A percentile compares a stretch with the other conserved stretches of the same genome.
Conservation (phyloP, 2,113 vertebrate genomes). For the Syrrhaptes paradoxus region DNA sequence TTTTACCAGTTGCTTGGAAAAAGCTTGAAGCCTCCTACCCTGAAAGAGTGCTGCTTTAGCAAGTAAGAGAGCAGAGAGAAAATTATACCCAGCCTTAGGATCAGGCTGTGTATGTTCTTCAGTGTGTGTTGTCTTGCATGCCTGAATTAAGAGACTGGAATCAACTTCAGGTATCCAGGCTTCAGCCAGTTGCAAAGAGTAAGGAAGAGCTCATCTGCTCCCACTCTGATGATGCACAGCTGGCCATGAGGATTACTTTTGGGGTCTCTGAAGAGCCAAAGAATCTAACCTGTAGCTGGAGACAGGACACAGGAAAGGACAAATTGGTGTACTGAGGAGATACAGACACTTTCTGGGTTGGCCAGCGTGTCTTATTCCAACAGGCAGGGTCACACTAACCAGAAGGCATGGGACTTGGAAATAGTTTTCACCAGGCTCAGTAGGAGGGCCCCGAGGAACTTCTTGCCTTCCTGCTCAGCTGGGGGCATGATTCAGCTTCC, state of each 20-base stretch:
- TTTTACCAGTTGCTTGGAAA: neutral
- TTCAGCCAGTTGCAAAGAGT: neutral
- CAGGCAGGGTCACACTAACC: conserved; percentile 4
- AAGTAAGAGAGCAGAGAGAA: neutral
- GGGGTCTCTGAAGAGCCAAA: neutral
- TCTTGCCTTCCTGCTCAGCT: conserved; percentile 10
- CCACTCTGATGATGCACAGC: conserved; percentile 18
- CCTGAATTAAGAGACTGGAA: neutral
- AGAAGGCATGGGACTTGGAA: conserved; percentile 12
- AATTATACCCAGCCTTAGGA: neutral
- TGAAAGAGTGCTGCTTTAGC: neutral
- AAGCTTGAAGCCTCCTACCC: neutral
- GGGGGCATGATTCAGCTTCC: conserved; percentile 21
- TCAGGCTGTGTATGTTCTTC: neutral
- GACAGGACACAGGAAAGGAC: conserved; percentile 14
- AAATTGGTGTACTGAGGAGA: neutral
- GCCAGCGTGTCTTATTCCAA: neutral
- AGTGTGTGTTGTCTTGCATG: neutral
- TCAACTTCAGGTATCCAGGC: neutral
- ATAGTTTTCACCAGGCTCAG: neutral
- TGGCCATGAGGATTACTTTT: conserved; percentile 15
- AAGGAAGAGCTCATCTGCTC: neutral
- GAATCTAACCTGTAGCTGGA: neutral
- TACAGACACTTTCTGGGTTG: conserved; percentile 2
- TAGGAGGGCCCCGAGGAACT: neutral